Percentiles rank a stretch among this genome's conserved stretches.
These are phyloP conservation scores for Grallaria varia DNA, from an alignment of 2,113 vertebrate genomes.

Conservation along the genomic window DNA sequence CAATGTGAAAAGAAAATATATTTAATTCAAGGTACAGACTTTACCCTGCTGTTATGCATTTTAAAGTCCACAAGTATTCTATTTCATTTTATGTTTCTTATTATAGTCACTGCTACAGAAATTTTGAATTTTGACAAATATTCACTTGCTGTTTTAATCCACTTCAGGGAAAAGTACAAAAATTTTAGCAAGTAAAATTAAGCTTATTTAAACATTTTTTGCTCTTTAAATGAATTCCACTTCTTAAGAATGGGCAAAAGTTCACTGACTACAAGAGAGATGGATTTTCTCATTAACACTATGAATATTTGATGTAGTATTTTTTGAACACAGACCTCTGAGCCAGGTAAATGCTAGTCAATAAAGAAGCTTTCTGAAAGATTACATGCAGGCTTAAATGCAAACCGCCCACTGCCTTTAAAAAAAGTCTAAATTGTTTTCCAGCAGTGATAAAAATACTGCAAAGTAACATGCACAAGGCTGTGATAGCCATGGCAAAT, in stretches of 20 bases:
- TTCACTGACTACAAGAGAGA: background rate
- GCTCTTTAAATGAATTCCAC: background rate
- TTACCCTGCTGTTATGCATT: background rate
- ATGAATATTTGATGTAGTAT: conserved; percentile 23
- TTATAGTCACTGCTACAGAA: background rate
- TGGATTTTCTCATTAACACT: conserved; percentile 42
- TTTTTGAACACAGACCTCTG: conserved; percentile 9
- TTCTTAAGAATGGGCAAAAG: background rate
- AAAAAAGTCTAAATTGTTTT: background rate
- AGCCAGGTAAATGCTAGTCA: conserved; percentile 36
- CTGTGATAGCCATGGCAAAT: background rate
- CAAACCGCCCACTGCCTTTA: background rate
- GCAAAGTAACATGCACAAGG: background rate
- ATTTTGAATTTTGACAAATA: conserved; percentile 4
- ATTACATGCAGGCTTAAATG: background rate
- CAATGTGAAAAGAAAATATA: background rate
- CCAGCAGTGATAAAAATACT: background rate
- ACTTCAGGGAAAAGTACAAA: background rate
- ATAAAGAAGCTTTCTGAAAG: background rate
- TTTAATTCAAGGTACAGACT: background rate
- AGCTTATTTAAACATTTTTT: conserved; percentile 42
- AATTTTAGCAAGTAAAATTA: conserved; percentile 31
- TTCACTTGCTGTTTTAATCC: background rate
- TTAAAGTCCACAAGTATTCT: background rate
- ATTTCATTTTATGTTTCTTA: background rate